Evolutionary conservation across 2,888 invertebrate genomes (phyloP).

Genomic region (Oxytorus armatus): DNA sequence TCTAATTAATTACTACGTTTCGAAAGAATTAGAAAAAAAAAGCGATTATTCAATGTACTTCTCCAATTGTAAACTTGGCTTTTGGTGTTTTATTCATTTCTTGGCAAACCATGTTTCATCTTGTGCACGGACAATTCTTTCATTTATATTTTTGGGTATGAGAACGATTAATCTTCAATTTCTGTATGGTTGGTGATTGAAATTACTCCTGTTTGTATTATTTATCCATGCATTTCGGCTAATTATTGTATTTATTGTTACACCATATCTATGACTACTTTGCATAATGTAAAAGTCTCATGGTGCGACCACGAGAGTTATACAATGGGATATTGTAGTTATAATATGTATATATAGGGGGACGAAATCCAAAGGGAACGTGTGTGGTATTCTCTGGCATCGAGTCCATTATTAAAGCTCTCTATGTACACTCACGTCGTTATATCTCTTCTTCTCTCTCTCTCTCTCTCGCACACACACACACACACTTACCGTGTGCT

Average conservation of each 20-base stretch:
- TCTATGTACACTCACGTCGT: conserved; percentile 45
- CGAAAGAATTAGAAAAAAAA: too few relatives aligned
- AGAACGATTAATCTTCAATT: too few relatives aligned
- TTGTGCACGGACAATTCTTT: too few relatives aligned
- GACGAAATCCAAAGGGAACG: conserved; percentile 63
- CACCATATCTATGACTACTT: neutral
- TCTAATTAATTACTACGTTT: too few relatives aligned
- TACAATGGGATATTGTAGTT: conserved; percentile 20
- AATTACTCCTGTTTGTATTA: too few relatives aligned
- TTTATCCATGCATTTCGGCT: neutral
- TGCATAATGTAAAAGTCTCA: conserved; percentile 12
- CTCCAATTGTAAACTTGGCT: too few relatives aligned
- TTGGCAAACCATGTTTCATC: too few relatives aligned
- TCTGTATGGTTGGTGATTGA: too few relatives aligned
- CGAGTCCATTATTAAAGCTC: conserved; percentile 70
- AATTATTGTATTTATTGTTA: neutral
- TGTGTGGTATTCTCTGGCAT: conserved; percentile 56
- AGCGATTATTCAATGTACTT: too few relatives aligned
- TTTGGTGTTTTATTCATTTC: too few relatives aligned
- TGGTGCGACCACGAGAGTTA: neutral
- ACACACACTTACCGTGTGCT: too few relatives aligned
- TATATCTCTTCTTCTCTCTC: conserved; percentile 3
- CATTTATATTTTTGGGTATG: too few relatives aligned
- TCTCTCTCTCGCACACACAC: conserved; percentile 18
- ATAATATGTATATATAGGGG: conserved; percentile 2